Base-by-base conservation (phyloP, 2,113 vertebrate genomes). In the Pholis gunnellus region DNA sequence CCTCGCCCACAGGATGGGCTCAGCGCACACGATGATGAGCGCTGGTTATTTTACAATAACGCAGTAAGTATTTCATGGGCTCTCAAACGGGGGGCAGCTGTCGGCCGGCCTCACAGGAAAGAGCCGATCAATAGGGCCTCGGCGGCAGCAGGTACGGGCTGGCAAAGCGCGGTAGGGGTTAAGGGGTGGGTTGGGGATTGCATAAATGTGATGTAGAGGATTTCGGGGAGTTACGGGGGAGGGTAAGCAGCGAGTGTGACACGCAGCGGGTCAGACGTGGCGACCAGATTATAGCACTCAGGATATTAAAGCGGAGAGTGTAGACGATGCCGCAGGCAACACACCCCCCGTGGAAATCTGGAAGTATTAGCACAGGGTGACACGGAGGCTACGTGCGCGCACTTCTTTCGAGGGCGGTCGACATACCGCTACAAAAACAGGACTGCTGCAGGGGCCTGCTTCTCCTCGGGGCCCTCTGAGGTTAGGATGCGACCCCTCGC, bases 251-350 rank as follows among this genome's bases (percentile, higher is more conserved):
- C 40, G 78, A 78, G 82, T 91, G 87, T 78, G 89, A 86, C 85
- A 85, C 65, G 36, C 52, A 64, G 72, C 25, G 71, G 92, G 88
- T 91, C 90, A 89, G 87, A 91, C 71, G 9, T 42, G 64, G 84
- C 75, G 88, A 92, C 83, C 91, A 92, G 92, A 93, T 93, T 92
- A 92, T 68, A 93, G 89, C 85, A 93, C 91, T 94, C 86, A 90
- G 90, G 89, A 91, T 94, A 93, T 91, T 90, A 94, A 93, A 91
- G 92, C 54, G 71, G 82, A 64, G 73, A 76, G 66, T 34, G 6
- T 89, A 78, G 75, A 83, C 65, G 67, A 29, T 15, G 87, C 86
- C 75, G 84, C 79, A 9, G 81, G 86, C 85, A 46, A 68, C 85
- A 77, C 80, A 60, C 83, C 86, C 87, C 79, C 67, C 2, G 63